Evolutionary conservation across 2,797 vertebrate species (phyloP), one percentile per base, ranked within the genome.

Genomic region (Chromis chromis): DNA sequence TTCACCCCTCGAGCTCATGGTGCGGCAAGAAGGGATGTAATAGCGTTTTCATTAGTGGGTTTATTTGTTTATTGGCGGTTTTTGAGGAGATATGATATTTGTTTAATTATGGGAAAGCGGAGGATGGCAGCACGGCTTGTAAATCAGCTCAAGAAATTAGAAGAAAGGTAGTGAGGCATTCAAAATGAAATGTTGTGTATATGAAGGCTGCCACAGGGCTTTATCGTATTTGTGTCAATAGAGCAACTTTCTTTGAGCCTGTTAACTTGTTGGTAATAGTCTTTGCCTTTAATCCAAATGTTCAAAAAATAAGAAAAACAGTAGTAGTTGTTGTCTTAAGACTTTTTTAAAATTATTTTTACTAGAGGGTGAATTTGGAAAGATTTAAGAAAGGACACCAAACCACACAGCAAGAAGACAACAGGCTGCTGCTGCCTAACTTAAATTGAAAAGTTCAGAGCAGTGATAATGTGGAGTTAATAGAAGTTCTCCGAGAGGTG

Each of bases 11-110:
- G 65, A 86, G 83, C 67, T 82, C 28, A 48, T 55, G 27, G 42
- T 57, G 66, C n/a, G 14, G 24, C 36, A 39, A 68, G 50, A 77
- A 13, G 42, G 39, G 78, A 79, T 70, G 61, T 80, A 84, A 86
- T 83, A 70, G 69, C 76, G 64, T 81, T 91, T 89, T 83, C 76
- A 88, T 89, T 76, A 79, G 61, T 17, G 40, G 42, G 71, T 73
- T 71, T 44, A 57, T 81, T 82, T 78, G 74, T 85, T 86, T 64
- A 83, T 76, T 79, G 71, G 73, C 64, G 82, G 42, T 42, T 82
- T 83, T 54, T 59, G 42, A 79, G 70, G 60, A 80, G 64, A 78
- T 21, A 55, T 3, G 8, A 74, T 85, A 82, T 83, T 86, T 71
- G 78, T 89, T 87, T 85, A 79, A 88, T 90, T 89, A 84, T 22